Base-by-base conservation (phyloP, 2,113 vertebrate species). In the Mola mola region DNA sequence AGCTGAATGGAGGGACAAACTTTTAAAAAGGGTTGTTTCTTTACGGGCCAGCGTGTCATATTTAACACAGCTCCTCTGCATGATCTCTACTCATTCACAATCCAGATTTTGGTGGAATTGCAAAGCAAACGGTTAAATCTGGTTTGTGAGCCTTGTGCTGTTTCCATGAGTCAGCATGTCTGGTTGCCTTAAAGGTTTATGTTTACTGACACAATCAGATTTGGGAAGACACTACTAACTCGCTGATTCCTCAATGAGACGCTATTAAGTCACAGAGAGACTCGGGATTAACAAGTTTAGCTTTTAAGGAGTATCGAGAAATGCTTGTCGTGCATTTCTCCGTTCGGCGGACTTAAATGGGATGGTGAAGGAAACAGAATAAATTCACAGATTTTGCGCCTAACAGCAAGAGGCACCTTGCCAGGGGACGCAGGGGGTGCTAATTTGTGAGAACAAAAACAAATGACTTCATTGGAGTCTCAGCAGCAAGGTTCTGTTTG, bases 181-280 rank as follows among this genome's bases (percentile, higher is more conserved):
- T 84, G 44, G 8, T 50, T 43, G 75, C 57, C 58, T 48, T 75
- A 43, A 62, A 67, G 75, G 49, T 70, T 75, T 78, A n/a, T 82
- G 78, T 83, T 88, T 75, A 77, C 68, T 6, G 22, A 48, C 36
- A 40, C 68, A 71, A 83, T 85, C 81, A 80, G 83, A 87, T 84
- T 86, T 87, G 62, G 26, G 37, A 61, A 51, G 70, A 0, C 60
- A 63, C 69, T 82, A 76, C 86, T 81, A 79, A 82, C 78, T 83
- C 82, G 64, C 78, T 83, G 86, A 89, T 79, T 87, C 85, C 85
- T 86, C 8, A 79, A 57, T 64, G 77, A 87, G 86, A 90, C 86
- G 49, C 52, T 52, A 72, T 72, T 82, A 83, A 87, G 79, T 83
- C 82, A 81, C 64, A 57, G 41, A 76, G 69, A 81, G 77, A 66